A percentile compares a stretch with the other conserved stretches of the same genome.
Conservation (phyloP, 2,888 invertebrate species). For the Caradrina clavipalpis region DNA sequence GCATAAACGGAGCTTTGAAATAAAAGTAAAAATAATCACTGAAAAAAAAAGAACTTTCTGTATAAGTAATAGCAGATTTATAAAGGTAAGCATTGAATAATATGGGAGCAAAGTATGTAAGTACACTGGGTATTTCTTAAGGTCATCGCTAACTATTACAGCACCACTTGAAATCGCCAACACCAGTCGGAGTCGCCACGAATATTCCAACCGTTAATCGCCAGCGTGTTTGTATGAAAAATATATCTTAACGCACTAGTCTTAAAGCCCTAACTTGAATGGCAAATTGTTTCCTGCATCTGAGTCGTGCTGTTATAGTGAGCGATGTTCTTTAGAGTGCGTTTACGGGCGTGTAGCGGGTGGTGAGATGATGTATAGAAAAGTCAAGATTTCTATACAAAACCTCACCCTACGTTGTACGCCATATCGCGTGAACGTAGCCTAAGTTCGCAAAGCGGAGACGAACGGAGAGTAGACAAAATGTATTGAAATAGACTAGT, state of each 20-base stretch:
- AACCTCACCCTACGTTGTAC: background rate
- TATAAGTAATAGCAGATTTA: background rate
- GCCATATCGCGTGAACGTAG: background rate
- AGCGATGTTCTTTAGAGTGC: background rate
- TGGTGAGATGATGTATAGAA: background rate
- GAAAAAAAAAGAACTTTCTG: background rate
- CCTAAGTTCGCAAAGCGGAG: background rate
- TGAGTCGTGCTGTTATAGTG: no score
- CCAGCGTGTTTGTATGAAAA: no score
- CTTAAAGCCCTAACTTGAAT: no score
- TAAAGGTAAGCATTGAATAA: background rate
- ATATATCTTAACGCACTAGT: no score
- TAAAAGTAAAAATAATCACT: background rate
- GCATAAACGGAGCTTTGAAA: conserved; percentile 1
- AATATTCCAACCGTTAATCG: no score
- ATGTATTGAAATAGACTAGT: no score
- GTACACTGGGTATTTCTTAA: background rate
- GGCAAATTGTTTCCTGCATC: no score
- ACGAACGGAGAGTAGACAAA: background rate
- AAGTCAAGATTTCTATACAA: background rate
- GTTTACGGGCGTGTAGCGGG: background rate
- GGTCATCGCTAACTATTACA: no score
- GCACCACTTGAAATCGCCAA: no score
- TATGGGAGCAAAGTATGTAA: background rate
- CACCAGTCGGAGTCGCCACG: no score